Base-by-base conservation (phyloP, 2,797 vertebrate genomes). In the Ambastaia sidthimunki region DNA sequence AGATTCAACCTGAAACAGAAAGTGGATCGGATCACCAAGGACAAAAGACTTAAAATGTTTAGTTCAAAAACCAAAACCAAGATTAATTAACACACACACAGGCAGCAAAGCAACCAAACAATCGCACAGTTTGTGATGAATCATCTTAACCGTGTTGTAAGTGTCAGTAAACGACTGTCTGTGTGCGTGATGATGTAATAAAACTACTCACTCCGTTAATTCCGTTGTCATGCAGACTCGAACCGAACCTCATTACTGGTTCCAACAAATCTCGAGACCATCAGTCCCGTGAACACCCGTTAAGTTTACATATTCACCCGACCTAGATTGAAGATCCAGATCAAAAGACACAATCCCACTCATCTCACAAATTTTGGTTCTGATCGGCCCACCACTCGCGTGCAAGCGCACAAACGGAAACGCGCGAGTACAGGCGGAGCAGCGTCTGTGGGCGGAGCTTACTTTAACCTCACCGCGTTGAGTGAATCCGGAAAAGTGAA, bases 1-100 rank as follows among this genome's bases (percentile, higher is more conserved):
- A 3, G n/a, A 65, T 12, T 54, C 60, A 75, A 23, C 54, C 11
- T 25, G 73, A 75, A 66, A 66, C 73, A 54, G 28, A 75, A 75
- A 66, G 25, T 1, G 18, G 59, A 63, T 37, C 9, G 34, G 34
- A 37, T 37, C 34, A 37, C 34, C 5, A 37, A 37, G 6, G 34
- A 37, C 34, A 37, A 37, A 37, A 37, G 1, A 7, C 31, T 7
- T 18, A 2, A 1, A 16, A 34, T 19, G 5, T 25, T 21, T 1
- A 66, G 21, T 25, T 60, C 18, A 19, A 3, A 34, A 2, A 34
- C 15, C 31, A 41, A 41, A 41, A 18, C 5, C 18, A 41, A 37
- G 34, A 6, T 37, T 7, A 37, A 37, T 37, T 37, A 37, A 44
- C 9, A 44, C 10, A 11, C 10, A 44, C 10, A 44, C 28, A 44